phyloP scores from a whole-genome alignment of 2,797 vertebrate genomes.

The Limnodromus scolopaceus region DNA sequence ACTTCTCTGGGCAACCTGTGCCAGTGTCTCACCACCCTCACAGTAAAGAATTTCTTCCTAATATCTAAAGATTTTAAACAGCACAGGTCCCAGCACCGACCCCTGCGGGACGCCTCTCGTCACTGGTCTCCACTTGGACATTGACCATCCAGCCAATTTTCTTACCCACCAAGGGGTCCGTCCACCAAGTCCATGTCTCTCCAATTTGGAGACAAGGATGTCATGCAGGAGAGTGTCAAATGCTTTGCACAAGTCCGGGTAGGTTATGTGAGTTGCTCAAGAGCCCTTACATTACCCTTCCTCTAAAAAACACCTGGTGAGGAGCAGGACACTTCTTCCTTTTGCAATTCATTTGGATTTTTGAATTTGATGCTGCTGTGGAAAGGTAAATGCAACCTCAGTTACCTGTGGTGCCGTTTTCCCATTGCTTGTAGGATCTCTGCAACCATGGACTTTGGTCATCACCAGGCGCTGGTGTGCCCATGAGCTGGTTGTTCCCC shows the following conservation, averaged over 20 bases:
- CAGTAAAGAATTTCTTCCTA: background rate
- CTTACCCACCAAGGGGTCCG: background rate
- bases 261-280: background rate
- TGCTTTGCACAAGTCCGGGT: background rate
- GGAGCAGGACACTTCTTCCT: background rate
- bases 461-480: background rate
- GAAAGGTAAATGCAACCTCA: background rate
- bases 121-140: background rate
- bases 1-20: background rate
- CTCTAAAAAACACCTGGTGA: background rate
- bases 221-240: background rate
- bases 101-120: background rate
- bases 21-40: background rate
- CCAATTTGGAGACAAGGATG: background rate
- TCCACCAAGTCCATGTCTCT: background rate
- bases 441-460: background rate
- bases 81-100: background rate
- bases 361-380: background rate
- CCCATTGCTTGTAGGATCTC: background rate
- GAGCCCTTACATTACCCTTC: background rate
- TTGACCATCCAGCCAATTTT: background rate
- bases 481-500: background rate
- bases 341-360: background rate
- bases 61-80: background rate
- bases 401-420: background rate